These are phyloP conservation scores for Ernsta delagoae DNA, from an alignment of 2,888 invertebrate genomes.

Conservation along the genomic window DNA sequence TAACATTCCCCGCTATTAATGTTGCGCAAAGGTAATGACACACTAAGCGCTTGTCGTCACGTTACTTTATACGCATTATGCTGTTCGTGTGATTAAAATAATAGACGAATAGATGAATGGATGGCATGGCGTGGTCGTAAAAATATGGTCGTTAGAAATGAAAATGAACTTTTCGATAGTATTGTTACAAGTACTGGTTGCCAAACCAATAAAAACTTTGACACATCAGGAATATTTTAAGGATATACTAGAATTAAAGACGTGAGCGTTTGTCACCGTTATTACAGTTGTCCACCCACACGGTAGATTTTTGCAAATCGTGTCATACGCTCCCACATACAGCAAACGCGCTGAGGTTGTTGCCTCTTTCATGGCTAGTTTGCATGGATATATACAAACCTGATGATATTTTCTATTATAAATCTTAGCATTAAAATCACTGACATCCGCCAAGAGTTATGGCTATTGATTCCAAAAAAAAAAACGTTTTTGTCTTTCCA, in stretches of 20 bases:
- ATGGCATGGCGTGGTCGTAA: background rate
- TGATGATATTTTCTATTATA: background rate
- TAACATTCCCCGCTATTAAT: slow-evolving; percentile 15
- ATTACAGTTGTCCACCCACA: slow-evolving; percentile 30
- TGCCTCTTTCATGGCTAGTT: slow-evolving; percentile 20
- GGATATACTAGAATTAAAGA: background rate
- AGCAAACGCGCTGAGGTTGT: slow-evolving; percentile 23
- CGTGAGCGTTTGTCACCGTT: slow-evolving; percentile 30
- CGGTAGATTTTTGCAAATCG: slow-evolving; percentile 35
- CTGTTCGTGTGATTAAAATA: background rate
- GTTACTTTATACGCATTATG: background rate
- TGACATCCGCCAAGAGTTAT: too few relatives aligned
- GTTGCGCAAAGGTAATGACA: slow-evolving; percentile 21
- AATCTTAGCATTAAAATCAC: background rate
- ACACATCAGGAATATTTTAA: too few relatives aligned
- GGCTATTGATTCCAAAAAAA: too few relatives aligned
- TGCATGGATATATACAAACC: background rate
- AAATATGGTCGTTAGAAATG: too few relatives aligned
- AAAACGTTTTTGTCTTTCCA: too few relatives aligned
- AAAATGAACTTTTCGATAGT: too few relatives aligned
- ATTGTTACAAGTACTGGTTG: too few relatives aligned
- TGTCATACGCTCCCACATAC: slow-evolving; percentile 32
- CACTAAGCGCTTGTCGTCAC: background rate
- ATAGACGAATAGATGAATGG: background rate
- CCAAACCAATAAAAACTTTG: too few relatives aligned